These are phyloP conservation scores for Xiphorhynchus elegans DNA, from an alignment of 2,113 vertebrate species.

Conservation along the genomic window DNA sequence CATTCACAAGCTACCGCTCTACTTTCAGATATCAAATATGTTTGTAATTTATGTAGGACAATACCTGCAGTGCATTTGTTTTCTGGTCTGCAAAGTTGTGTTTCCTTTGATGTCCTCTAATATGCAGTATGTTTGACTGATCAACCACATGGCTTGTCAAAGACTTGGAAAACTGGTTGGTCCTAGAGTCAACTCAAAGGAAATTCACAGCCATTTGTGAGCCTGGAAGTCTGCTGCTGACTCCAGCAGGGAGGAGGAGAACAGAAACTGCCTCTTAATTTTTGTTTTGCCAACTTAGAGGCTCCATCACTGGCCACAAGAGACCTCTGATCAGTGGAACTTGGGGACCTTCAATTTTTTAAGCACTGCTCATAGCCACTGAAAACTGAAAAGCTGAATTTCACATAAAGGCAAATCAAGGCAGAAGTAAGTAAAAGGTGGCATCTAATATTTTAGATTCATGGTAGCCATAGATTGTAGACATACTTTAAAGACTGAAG, in stretches of 20 bases:
- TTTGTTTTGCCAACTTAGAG: not conserved
- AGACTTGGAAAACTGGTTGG: not conserved
- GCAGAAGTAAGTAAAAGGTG: not conserved
- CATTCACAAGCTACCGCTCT: not conserved
- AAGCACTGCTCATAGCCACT: accelerated
- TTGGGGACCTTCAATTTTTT: not conserved
- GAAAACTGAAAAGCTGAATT: not conserved
- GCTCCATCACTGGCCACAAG: not conserved
- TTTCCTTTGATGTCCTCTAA: not conserved
- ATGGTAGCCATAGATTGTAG: not conserved
- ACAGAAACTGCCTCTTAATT: not conserved
- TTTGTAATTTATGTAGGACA: not conserved
- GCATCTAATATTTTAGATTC: not conserved
- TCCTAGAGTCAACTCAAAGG: not conserved
- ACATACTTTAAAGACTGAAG: not conserved
- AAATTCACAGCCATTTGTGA: not conserved
- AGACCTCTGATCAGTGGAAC: not conserved
- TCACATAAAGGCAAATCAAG: not conserved
- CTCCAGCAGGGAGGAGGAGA: not conserved
- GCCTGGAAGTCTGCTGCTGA: not conserved
- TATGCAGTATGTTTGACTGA: not conserved
- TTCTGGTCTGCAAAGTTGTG: not conserved
- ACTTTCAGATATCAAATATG: not conserved
- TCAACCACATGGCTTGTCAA: not conserved
- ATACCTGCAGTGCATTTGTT: not conserved